Evolutionary conservation across 2,113 vertebrate genomes (phyloP), one percentile per base, ranked within the genome.

Genomic region (Gambusia holbrooki): DNA sequence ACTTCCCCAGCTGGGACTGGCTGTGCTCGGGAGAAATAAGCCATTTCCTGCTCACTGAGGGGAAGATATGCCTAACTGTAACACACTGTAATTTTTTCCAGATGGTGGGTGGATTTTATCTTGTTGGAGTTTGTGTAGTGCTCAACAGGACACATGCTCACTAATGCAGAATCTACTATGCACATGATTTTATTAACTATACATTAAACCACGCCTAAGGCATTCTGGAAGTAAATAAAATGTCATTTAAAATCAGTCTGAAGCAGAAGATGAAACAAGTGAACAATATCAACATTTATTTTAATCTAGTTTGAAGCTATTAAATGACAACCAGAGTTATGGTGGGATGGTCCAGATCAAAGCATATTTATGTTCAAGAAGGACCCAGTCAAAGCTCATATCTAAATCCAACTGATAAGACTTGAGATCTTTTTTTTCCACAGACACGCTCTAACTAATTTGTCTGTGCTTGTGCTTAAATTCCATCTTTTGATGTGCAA

Each of bases 21-120:
- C 66, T 77, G 89, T 86, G 77, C 87, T 91, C 79, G 73, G 77
- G 79, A 91, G 89, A 91, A 93, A 91, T 89, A 90, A 89, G 82
- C 88, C 77, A 83, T 90, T 92, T 93, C 92, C 91, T 92, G 84
- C 85, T 81, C 74, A 65, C 77, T 22, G 54, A 87, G 69, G 87
- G 68, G 84, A 87, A 75, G 77, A 86, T 82, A 88, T 74, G 81
- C 71, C 69, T 74, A 83, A 90, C 92, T 92, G 91, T 86, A 87
- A 90, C 81, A 35, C 67, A 73, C 83, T 89, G 80, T 90, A 91
- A 92, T 88, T 77, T 74, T 51, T 87, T 87, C 90, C 90, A 93
- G 84, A 84, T 88, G 89, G 61, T 61, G 78, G 77, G 71, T 66
- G 71, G 83, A 78, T 82, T 84, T 85, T 62, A 89, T 84, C 83